Base-by-base conservation (phyloP, 2,888 invertebrate genomes). In the Sylvicola fuscatus region DNA sequence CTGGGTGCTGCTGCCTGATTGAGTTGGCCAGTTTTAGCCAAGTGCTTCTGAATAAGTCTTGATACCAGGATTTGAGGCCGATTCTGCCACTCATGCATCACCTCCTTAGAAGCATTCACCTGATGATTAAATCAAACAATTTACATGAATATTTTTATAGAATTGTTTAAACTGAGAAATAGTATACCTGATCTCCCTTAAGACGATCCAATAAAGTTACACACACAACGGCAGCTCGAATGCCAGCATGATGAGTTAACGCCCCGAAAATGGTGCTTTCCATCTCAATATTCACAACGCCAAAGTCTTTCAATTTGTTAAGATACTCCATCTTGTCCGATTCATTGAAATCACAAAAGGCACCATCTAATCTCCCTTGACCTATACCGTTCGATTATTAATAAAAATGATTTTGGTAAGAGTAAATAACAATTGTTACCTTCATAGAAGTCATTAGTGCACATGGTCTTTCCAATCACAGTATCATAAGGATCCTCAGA, bases 401-500 rank as follows among this genome's bases (percentile, higher is more conserved):
- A 30, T 29, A 33, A 38, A 32, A 38, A 17, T 38, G 29, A 35
- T 14, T 13, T 13, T 29, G 29, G 4, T 11, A 14, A 3, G 6
- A 16, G 7, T 13, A 13, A 17, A 13, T 32, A 30, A 33, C n/a
- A 32, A 13, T 13, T 13, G 12, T 13, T 55, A 78, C 83, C 92
- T 70, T 98, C 97, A 56, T 97, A 98, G 56, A 98, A 98, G 57
- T 97, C 97, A 51, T 87, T 80, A 8, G 95, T 84, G 61, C 95
- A 93, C 73, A 95, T 77, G 0, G 97, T 98, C 53, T 81, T 87
- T 33, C 97, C 98, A 34, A 70, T 68, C 28, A 87, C 70, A 0
- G 86, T 86, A 36, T 86, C 80, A 53, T 84, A 89, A 0, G 83
- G 84, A 52, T 86, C 82, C 46, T 80, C 77, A 35, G 53, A 56